Evolutionary conservation across 2,888 invertebrate species (phyloP).

Genomic region (Hydriomena furcata): DNA sequence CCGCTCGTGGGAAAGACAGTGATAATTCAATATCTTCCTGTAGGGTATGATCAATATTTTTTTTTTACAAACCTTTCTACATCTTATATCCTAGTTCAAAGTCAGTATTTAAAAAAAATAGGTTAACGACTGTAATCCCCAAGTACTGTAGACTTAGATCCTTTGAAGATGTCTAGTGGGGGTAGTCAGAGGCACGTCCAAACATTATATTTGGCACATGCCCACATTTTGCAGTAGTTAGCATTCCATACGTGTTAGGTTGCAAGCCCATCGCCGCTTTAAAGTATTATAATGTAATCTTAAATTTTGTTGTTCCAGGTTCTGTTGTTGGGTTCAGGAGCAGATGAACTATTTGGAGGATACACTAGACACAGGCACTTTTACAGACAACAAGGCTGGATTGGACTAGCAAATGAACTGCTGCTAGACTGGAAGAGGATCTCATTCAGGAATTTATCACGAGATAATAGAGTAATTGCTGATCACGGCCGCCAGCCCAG

Average conservation of each 20-base stretch:
- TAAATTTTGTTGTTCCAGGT: slow-evolving; percentile 77
- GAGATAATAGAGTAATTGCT: slow-evolving; percentile 96
- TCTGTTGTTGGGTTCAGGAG: slow-evolving; percentile 95
- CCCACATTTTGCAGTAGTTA: too few relatives aligned
- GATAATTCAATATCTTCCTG: slow-evolving; percentile 80
- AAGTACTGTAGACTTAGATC: too few relatives aligned
- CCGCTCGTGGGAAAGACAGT: slow-evolving; percentile 88
- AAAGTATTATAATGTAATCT: too few relatives aligned
- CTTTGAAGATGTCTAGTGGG: too few relatives aligned
- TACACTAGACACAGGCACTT: slow-evolving; percentile 94
- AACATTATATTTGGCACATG: too few relatives aligned
- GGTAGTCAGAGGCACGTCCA: too few relatives aligned
- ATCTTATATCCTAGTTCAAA: too few relatives aligned
- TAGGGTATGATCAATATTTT: slow-evolving; percentile 71
- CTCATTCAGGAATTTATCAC: slow-evolving; percentile 94
- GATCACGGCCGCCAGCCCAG: slow-evolving; percentile 94
- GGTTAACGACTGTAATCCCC: too few relatives aligned
- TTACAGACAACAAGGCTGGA: slow-evolving; percentile 82
- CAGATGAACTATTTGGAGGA: slow-evolving; percentile 98
- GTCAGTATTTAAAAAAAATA: too few relatives aligned
- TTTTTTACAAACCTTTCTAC: too few relatives aligned
- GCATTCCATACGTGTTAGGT: too few relatives aligned
- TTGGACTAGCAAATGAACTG: slow-evolving; percentile 85
- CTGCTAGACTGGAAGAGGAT: slow-evolving; percentile 93
- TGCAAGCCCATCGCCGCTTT: too few relatives aligned